phyloP scores from a whole-genome alignment of 1,140 invertebrate genomes.

The Drosophila ohnishii region DNA sequence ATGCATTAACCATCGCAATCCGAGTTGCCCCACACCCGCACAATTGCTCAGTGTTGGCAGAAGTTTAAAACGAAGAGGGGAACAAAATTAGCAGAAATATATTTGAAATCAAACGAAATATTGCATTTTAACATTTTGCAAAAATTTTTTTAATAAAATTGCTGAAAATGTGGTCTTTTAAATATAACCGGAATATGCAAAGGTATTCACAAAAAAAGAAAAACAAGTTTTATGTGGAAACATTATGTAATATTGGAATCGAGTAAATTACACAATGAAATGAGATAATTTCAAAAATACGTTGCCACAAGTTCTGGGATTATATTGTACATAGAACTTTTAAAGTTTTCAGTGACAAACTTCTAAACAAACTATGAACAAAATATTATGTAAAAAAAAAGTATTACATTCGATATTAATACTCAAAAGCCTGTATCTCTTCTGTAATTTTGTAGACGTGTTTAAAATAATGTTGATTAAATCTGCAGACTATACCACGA shows the following conservation, averaged over 20 bases:
- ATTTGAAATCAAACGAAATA: not conserved
- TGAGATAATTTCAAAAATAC: not conserved
- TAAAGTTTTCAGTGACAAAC: too few relatives aligned
- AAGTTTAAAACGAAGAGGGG: not conserved
- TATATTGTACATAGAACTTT: too few relatives aligned
- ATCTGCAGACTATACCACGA: too few relatives aligned
- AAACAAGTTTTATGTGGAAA: slow-evolving; percentile 1
- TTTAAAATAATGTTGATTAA: too few relatives aligned
- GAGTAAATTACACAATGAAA: not conserved
- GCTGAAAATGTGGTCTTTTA: not conserved
- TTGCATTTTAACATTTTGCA: not conserved
- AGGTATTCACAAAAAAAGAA: not conserved
- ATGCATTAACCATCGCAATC: slow-evolving; percentile 36
- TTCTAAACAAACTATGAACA: too few relatives aligned
- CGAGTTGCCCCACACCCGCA: not conserved
- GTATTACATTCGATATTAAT: too few relatives aligned
- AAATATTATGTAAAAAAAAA: too few relatives aligned
- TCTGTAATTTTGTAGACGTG: too few relatives aligned
- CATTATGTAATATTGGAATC: not conserved
- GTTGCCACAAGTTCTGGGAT: not conserved
- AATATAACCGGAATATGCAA: not conserved
- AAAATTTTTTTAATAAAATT: not conserved
- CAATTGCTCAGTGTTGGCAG: slow-evolving; percentile 11
- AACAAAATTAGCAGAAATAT: not conserved
- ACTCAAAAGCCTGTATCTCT: too few relatives aligned